Evolutionary conservation across 2,797 vertebrate species (phyloP).

Genomic region (Phylloscopus collybita): DNA sequence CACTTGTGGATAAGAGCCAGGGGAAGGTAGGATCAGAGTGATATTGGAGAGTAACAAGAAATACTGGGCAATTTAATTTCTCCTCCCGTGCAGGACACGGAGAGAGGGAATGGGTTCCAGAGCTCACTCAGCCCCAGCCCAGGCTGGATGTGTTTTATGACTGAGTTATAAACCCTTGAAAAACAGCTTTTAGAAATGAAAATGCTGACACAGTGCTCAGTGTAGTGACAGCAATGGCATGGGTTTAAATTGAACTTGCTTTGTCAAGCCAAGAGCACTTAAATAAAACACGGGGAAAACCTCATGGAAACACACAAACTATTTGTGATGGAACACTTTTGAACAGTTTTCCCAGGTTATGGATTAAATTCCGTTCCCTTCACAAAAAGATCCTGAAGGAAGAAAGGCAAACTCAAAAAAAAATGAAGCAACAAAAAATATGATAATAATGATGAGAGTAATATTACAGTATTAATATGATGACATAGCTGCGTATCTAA

Average conservation of each 20-base stretch:
- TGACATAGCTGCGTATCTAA: not conserved
- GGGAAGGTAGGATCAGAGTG: not conserved
- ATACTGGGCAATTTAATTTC: not conserved
- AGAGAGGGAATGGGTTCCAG: not conserved
- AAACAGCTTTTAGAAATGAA: conserved; percentile 6
- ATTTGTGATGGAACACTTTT: not conserved
- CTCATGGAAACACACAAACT: not conserved
- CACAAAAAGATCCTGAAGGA: not conserved
- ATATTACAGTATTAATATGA: not conserved
- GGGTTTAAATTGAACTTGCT: conserved; percentile 11
- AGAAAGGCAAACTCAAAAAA: not conserved
- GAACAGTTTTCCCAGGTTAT: not conserved
- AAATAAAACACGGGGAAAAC: not conserved
- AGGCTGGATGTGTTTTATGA: not conserved
- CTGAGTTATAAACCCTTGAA: not conserved
- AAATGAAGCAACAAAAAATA: not conserved
- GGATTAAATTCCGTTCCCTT: not conserved
- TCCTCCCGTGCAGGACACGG: not conserved
- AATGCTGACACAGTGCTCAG: conserved; percentile 10
- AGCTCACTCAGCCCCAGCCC: not conserved
- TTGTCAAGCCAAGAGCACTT: conserved; percentile 26
- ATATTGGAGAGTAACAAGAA: not conserved
- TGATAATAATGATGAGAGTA: not conserved
- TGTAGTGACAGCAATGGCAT: not conserved
- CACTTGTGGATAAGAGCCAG: not conserved